Evolutionary conservation across 1,140 invertebrate genomes (phyloP).

Genomic region (Drosophila paulistorum): DNA sequence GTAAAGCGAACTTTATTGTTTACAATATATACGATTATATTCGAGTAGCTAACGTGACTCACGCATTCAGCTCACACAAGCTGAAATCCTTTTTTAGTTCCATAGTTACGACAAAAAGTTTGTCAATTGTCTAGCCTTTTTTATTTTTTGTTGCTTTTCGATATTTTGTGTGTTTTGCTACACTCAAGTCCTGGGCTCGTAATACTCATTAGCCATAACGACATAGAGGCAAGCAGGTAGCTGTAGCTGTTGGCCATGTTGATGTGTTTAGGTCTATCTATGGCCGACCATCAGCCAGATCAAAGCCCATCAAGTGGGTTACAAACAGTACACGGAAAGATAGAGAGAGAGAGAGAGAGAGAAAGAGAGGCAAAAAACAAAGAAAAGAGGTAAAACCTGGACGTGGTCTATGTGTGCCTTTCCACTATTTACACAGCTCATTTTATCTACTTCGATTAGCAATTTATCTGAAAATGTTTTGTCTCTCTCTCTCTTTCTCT

Average conservation of each 20-base stretch:
- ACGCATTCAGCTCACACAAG: conserved; percentile 3
- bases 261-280: conserved; percentile 51
- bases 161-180: conserved; percentile 3
- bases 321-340: not conserved
- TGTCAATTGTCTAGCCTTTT: not conserved
- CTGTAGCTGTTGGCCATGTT: conserved; percentile 14
- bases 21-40: not conserved
- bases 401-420: conserved; percentile 66
- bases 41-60: not conserved
- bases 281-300: conserved; percentile 57
- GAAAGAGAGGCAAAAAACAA: not conserved
- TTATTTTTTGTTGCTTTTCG: not conserved
- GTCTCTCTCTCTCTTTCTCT: not conserved
- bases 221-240: conserved; percentile 30
- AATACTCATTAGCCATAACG: conserved; percentile 80
- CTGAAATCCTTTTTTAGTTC: not conserved
- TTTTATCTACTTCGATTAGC: conserved; percentile 81
- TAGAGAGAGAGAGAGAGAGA: conserved; percentile 10
- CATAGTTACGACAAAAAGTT: not conserved
- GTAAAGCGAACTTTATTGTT: not conserved
- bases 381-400: conserved; percentile 14
- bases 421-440: conserved; percentile 77
- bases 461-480: conserved; percentile 74
- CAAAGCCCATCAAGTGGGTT: conserved; percentile 36
- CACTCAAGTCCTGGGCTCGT: conserved; percentile 43